These are phyloP conservation scores for Aselliscus stoliczkanus DNA, from an alignment of 2,797 vertebrate genomes.

Conservation along the genomic window DNA sequence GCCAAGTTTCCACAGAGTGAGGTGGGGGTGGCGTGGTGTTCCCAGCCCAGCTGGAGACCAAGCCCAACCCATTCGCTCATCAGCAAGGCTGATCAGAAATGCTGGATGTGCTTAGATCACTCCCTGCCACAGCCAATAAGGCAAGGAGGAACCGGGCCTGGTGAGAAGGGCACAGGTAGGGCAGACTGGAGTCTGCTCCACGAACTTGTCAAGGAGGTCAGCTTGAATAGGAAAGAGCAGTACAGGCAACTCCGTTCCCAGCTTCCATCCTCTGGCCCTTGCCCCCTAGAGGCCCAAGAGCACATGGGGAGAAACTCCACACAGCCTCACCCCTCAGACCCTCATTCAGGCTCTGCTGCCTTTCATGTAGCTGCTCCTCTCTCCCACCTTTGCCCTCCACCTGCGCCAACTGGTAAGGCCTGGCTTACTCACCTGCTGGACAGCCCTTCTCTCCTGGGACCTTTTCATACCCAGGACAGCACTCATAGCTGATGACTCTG, in stretches of 20 bases:
- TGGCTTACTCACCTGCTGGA: constrained; percentile 88
- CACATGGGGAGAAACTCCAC: neutral
- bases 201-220: neutral
- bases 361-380: fast-evolving
- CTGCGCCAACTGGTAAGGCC: neutral
- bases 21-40: neutral
- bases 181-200: neutral
- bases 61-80: neutral
- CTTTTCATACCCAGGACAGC: constrained; percentile 97
- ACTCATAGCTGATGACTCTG: constrained; percentile 96
- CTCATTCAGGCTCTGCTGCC: neutral
- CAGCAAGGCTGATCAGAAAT: neutral
- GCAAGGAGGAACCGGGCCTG: neutral
- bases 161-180: neutral
- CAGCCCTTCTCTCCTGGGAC: constrained; percentile 95
- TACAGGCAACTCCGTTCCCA: neutral
- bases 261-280: neutral
- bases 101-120: neutral
- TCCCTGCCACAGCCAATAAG: neutral
- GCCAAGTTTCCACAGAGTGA: neutral
- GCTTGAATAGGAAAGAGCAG: neutral
- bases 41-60: neutral
- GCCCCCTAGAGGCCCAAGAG: neutral
- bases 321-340: fast-evolving
- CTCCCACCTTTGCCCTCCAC: neutral